These are phyloP conservation scores for Yponomeuta malinellus DNA, from an alignment of 2,888 invertebrate species.

Conservation along the genomic window DNA sequence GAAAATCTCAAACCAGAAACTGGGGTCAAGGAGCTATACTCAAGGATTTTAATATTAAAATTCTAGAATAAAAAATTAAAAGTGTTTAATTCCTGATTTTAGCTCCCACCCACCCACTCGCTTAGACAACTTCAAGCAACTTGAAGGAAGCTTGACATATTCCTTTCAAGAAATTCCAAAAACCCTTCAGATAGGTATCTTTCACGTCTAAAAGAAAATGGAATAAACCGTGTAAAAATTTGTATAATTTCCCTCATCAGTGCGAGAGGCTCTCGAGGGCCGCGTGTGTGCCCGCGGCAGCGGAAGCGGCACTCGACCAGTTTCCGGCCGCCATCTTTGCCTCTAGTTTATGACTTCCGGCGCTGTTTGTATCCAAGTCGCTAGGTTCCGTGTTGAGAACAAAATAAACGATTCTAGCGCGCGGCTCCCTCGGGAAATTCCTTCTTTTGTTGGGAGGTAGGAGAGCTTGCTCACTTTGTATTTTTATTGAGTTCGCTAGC, in stretches of 20 bases:
- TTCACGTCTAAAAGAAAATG: not conserved
- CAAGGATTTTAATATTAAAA: no score
- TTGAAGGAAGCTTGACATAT: no score
- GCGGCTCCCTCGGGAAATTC: not conserved
- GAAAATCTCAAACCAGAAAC: no score
- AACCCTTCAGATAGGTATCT: not conserved
- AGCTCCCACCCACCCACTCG: no score
- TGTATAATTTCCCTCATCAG: not conserved
- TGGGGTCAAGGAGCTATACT: no score
- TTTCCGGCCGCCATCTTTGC: constrained; percentile 66
- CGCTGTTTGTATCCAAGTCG: not conserved
- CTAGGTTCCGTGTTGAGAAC: not conserved
- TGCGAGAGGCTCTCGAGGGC: constrained; percentile 24
- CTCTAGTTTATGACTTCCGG: constrained; percentile 58
- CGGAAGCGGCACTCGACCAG: constrained; percentile 52
- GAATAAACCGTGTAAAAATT: not conserved
- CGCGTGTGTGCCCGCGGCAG: constrained; percentile 43
- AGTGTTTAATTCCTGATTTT: no score
- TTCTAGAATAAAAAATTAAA: no score
- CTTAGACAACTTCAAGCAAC: no score
- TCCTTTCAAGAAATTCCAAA: not conserved
- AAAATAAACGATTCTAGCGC: not conserved
- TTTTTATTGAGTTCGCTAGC: not conserved
- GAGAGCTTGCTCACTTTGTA: not conserved
- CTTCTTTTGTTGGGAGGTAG: not conserved